Evolutionary conservation across 2,888 invertebrate species (phyloP).

Genomic region (Ophion costatus): DNA sequence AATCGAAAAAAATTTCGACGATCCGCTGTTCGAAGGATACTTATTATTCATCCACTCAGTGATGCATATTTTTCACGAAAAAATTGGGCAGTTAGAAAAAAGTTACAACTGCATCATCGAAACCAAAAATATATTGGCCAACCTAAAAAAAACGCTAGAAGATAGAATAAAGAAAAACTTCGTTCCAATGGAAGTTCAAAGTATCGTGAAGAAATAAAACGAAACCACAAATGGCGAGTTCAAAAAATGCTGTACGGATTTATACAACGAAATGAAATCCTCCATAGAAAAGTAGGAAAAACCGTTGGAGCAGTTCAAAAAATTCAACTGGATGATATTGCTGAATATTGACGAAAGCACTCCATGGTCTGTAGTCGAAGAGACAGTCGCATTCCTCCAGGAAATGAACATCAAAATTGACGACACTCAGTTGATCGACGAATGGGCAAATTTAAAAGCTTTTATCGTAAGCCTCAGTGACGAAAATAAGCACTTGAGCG

Average conservation of each 20-base stretch:
- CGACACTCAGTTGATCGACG: slow-evolving; percentile 1
- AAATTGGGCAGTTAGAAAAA: too few species aligned
- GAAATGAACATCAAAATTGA: slow-evolving; percentile 18
- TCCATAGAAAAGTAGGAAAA: slow-evolving; percentile 4
- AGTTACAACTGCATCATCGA: too few species aligned
- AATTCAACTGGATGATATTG: not conserved
- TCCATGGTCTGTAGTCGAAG: not conserved
- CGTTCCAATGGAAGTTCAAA: too few species aligned
- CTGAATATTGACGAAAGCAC: slow-evolving; percentile 16
- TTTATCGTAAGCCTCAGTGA: not conserved
- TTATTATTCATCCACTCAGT: slow-evolving; percentile 39
- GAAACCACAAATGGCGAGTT: slow-evolving; percentile 22
- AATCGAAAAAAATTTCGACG: slow-evolving; percentile 8
- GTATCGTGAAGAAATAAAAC: slow-evolving; percentile 24
- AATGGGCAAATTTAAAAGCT: slow-evolving; percentile 6
- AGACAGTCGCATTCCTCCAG: not conserved
- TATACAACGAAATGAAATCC: slow-evolving; percentile 15
- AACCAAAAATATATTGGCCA: too few species aligned
- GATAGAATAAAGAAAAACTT: too few species aligned
- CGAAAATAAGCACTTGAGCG: not conserved
- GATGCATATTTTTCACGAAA: slow-evolving; percentile 22
- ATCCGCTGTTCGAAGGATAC: slow-evolving; percentile 23
- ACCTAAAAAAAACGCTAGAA: too few species aligned
- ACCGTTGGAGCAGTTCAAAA: slow-evolving; percentile 9
- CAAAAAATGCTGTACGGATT: slow-evolving; percentile 1